Evolutionary conservation across 2,113 vertebrate genomes (phyloP), one percentile per base, ranked within the genome.

Genomic region (Triplophysa tibetana): DNA sequence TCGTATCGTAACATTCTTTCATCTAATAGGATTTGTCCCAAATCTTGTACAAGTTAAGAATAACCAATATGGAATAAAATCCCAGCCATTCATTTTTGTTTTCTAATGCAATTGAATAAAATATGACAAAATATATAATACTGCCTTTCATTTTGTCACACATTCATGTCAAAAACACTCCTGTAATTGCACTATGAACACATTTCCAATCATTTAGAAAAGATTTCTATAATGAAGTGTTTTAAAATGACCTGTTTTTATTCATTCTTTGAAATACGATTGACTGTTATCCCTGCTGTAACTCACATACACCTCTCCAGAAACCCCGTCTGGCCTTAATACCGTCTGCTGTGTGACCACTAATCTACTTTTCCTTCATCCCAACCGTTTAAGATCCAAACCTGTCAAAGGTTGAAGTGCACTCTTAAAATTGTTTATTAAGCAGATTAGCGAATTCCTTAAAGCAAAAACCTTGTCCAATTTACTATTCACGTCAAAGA

Each of bases 291-390:
- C 11, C 38, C 29, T 72, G 29, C 33, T 62, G 56, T 74, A 43
- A 45, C 33, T 48, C 41, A 29, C 54, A 54, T 56, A 33, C 11
- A 65, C 75, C 61, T 78, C 43, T 69, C 19, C 70, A 75, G 43
- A 66, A 73, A 73, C 10, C 10, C 3, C 52, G 19, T 10, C 11
- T 50, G 61, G 5, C 8, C 19, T 63, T 48, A 64, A 63, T 24
- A 79, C 64, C 21, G 1, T 38, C 64, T 26, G 12, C 24, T 8
- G 48, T 64, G 56, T 75, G 72, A 62, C 58, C 26, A 62, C 72
- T 75, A 63, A 75, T 19, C 72, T 63, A 75, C 72, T 75, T 75
- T 62, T 63, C 72, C 72, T 63, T 75, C 41, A 75, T 48, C 72
- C 60, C 1, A 45, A 74, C 21, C 17, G 21, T 33, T 61, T 74